Evolutionary conservation across 2,113 vertebrate species (phyloP).

Genomic region (Ancistrus triradiatus): DNA sequence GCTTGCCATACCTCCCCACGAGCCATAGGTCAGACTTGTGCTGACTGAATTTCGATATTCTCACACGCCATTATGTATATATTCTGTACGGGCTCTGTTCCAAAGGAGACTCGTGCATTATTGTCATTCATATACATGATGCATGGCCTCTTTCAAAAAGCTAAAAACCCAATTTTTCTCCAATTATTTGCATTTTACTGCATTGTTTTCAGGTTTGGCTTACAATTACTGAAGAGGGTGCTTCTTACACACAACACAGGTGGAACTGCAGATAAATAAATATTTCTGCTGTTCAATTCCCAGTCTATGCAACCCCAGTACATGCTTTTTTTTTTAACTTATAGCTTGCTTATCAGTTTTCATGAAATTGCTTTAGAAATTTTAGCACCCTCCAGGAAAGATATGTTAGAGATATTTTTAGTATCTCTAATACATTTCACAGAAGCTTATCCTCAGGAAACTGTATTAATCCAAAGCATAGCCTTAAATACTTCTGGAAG

Average conservation of each 20-base stretch:
- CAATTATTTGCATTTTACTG: slow-evolving; percentile 46
- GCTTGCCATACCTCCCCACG: slow-evolving; percentile 23
- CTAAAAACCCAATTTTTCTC: slow-evolving; percentile 47
- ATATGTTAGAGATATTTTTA: neutral
- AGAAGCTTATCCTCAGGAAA: neutral
- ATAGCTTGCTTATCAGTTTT: neutral
- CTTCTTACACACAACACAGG: slow-evolving; percentile 1
- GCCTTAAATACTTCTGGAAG: no score
- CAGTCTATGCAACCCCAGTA: neutral
- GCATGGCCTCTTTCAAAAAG: slow-evolving; percentile 49
- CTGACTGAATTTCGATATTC: slow-evolving; percentile 53
- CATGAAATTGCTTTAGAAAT: neutral
- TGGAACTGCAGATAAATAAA: neutral
- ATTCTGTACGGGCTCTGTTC: slow-evolving; percentile 50
- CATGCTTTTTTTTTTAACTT: neutral
- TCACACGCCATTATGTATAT: slow-evolving; percentile 58
- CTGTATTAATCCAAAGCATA: neutral
- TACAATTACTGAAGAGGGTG: slow-evolving; percentile 26
- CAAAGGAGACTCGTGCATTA: slow-evolving; percentile 35
- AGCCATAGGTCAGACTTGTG: slow-evolving; percentile 29
- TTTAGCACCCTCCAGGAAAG: neutral
- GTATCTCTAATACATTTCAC: neutral
- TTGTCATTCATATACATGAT: slow-evolving; percentile 60
- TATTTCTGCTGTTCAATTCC: neutral
- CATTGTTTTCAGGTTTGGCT: slow-evolving; percentile 42